Base-by-base conservation (phyloP, 2,888 invertebrate species). In the Mythimna lalbum region DNA sequence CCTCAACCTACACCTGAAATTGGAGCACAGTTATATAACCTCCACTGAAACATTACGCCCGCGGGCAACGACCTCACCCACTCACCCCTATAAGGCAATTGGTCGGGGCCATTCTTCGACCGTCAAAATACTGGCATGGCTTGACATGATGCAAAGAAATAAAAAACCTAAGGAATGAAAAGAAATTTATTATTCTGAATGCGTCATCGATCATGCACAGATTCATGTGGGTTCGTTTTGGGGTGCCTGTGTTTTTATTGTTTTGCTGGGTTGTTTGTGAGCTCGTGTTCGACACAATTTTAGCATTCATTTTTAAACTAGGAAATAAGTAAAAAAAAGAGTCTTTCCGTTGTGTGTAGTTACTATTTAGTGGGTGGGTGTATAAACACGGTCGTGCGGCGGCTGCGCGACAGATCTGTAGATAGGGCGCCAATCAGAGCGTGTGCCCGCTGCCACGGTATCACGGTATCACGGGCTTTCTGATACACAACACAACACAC, bases 351-450 rank as follows among this genome's bases (percentile, higher is more conserved):
- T 76, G 64, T 57, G 39, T 39, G 61, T 80, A 63, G 70, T 69
- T 76, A 63, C 49, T 59, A 68, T 72, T 62, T 66, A 57, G 63
- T 55, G 61, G 73, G 63, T 81, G 72, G 78, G 74, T 69, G 63
- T 73, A 61, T 66, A 67, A 70, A 73, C 66, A 86, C 72, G 68
- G 63, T 80, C 73, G 82, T 77, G 71, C 70, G 70, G 67, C 27
- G 73, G 74, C 80, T 69, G 76, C 86, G 93, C 91, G 95, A 95
- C 95, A 94, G 95, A 94, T 95, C 87, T 85, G 89, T 89, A 94
- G 95, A 95, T 95, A 95, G 95, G 94, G 91, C 93, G 91, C 89
- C 92, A 95, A 95, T 93, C 95, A 95, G 95, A 95, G 94, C 96
- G 95, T 94, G 92, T 91, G 93, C 93, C 86, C 90, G 85, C 90